These are phyloP conservation scores for Hephaestus fuliginosus DNA, from an alignment of 2,797 vertebrate genomes.

Conservation along the genomic window DNA sequence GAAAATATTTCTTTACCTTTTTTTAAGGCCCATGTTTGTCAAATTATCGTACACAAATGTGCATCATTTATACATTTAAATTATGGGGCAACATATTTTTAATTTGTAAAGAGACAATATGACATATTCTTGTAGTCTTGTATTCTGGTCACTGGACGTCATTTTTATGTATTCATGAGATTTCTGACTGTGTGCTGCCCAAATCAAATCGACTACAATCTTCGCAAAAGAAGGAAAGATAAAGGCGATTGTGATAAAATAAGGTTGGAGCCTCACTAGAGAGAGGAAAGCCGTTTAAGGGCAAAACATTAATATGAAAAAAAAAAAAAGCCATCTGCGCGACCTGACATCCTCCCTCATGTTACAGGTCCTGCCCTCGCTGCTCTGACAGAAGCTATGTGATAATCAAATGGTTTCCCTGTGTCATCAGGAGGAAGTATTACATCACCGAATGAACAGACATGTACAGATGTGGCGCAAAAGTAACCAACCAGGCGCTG, in stretches of 20 bases:
- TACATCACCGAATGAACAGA: constrained; percentile 66
- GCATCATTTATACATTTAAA: not conserved
- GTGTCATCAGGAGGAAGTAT: constrained; percentile 59
- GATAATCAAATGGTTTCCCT: constrained; percentile 59
- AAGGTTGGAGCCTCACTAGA: not conserved
- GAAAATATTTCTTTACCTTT: not conserved
- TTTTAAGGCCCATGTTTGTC: not conserved
- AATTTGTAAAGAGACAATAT: not conserved
- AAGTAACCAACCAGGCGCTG: constrained; percentile 53
- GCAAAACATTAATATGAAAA: constrained; percentile 8
- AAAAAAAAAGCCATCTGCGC: constrained; percentile 53
- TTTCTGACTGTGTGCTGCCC: not conserved
- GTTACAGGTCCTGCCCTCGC: constrained; percentile 10
- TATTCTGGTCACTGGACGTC: not conserved
- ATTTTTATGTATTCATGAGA: constrained; percentile 13
- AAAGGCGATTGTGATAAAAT: not conserved
- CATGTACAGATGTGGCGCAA: constrained; percentile 65
- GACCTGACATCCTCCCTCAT: constrained; percentile 43
- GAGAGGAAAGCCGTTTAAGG: constrained; percentile 21
- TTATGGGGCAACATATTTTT: not conserved
- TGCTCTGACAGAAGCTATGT: constrained; percentile 52
- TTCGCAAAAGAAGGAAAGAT: not conserved
- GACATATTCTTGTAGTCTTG: not conserved
- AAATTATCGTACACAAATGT: not conserved
- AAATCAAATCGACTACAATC: constrained; percentile 1